These are phyloP conservation scores for Ennomos quercinarius DNA, from an alignment of 2,888 invertebrate species.

Conservation along the genomic window DNA sequence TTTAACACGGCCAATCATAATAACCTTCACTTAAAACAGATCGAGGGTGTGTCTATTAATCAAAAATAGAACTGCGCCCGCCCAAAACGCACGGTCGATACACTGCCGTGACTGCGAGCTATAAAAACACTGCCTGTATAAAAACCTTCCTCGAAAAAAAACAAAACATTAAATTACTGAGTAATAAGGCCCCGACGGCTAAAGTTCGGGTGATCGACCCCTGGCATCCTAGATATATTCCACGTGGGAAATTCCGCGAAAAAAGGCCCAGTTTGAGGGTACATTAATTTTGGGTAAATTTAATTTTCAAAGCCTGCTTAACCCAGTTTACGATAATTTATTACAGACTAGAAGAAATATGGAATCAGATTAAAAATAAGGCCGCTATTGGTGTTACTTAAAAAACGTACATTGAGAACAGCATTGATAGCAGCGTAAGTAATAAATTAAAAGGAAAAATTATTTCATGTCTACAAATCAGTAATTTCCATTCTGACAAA, in stretches of 20 bases:
- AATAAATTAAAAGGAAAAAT: too few species aligned
- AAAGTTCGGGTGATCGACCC: constrained; percentile 77
- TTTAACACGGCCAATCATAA: neutral
- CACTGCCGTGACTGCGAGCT: constrained; percentile 75
- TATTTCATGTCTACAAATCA: neutral
- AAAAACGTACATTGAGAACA: too few species aligned
- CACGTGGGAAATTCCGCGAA: constrained; percentile 80
- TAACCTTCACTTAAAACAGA: constrained; percentile 18
- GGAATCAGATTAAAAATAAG: too few species aligned
- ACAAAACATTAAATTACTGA: constrained; percentile 79
- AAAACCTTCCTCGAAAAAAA: constrained; percentile 70
- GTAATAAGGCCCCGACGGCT: constrained; percentile 74
- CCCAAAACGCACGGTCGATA: constrained; percentile 69
- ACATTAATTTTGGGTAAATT: constrained; percentile 44
- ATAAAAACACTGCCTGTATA: constrained; percentile 73
- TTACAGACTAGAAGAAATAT: neutral
- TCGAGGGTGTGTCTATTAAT: constrained; percentile 49
- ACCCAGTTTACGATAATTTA: constrained; percentile 27
- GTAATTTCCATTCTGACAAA: constrained; percentile 20
- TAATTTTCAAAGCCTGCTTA: constrained; percentile 36
- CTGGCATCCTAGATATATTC: constrained; percentile 66
- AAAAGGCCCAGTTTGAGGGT: constrained; percentile 48
- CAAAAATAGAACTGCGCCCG: constrained; percentile 54
- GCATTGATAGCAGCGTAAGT: too few species aligned
- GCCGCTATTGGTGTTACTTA: too few species aligned